Evolutionary conservation across 2,888 invertebrate species (phyloP).

Genomic region (Erpobdella octoculata): DNA sequence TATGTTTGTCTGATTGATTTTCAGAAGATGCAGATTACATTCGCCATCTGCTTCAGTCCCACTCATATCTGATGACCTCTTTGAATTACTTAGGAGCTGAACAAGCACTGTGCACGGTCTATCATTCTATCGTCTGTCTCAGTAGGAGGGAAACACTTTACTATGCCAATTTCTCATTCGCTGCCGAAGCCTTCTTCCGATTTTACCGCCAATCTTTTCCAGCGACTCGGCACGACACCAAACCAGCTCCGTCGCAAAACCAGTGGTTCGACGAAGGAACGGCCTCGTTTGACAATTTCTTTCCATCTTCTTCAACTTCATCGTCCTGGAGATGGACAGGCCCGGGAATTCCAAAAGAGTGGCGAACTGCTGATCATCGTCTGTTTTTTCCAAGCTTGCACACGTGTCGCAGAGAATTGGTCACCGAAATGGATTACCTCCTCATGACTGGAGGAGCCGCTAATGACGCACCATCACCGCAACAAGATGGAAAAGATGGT

Average conservation of each 20-base stretch:
- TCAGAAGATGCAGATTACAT: neutral
- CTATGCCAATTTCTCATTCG: conserved; percentile 39
- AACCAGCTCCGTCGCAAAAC: neutral
- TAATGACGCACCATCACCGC: neutral
- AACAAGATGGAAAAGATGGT: conserved; percentile 5
- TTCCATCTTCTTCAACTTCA: neutral
- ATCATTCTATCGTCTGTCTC: conserved; percentile 38
- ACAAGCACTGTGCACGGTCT: conserved; percentile 38
- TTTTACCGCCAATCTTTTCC: conserved; percentile 38
- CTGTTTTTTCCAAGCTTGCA: conserved; percentile 35
- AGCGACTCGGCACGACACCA: no score
- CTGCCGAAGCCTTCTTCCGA: conserved; percentile 37
- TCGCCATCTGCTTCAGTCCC: conserved; percentile 27
- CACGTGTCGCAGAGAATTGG: conserved; percentile 34
- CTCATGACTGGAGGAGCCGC: conserved; percentile 28
- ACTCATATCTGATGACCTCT: conserved; percentile 37
- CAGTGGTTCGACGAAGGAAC: neutral
- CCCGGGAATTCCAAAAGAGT: conserved; percentile 22
- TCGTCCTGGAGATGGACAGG: neutral
- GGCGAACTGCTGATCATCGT: conserved; percentile 32
- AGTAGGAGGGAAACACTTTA: conserved; percentile 38
- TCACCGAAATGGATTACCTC: conserved; percentile 34
- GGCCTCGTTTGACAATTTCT: neutral
- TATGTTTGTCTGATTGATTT: neutral
- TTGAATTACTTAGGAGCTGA: conserved; percentile 38